Percentiles rank a stretch among this genome's conserved stretches.
Conservation (phyloP, 2,888 invertebrate genomes). For the Microctonus aethiopoides region DNA sequence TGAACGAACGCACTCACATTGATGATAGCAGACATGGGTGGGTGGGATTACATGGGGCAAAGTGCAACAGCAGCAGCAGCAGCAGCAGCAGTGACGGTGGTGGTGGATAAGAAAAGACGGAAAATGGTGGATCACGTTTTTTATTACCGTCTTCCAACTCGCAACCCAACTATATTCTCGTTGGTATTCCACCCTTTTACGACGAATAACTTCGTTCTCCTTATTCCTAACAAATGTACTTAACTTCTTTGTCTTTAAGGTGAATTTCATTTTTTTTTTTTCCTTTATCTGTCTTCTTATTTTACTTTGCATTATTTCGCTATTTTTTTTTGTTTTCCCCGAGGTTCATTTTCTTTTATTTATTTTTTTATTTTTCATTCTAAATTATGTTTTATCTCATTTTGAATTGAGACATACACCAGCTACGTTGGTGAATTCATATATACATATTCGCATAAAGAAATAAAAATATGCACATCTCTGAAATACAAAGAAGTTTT, state of each 20-base stretch:
- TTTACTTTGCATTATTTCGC: not conserved
- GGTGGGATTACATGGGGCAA: slow-evolving; percentile 11
- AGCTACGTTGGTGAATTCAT: not conserved
- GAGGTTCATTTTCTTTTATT: not conserved
- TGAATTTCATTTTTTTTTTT: not conserved
- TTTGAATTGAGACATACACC: not conserved
- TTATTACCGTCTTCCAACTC: not conserved
- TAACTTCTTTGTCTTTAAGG: not conserved
- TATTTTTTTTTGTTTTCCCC: not conserved
- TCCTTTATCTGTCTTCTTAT: not conserved
- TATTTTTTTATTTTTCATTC: not conserved
- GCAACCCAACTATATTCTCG: not conserved
- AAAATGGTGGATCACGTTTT: slow-evolving; percentile 3
- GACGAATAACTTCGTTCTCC: not conserved
- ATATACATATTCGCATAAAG: not conserved
- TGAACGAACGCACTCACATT: slow-evolving; percentile 33
- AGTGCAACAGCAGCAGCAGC: not conserved
- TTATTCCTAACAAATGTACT: not conserved
- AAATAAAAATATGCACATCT: not conserved
- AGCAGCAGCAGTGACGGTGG: not conserved
- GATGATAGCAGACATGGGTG: slow-evolving; percentile 30
- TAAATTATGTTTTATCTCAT: not conserved
- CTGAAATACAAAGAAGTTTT: not conserved
- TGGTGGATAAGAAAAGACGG: not conserved
- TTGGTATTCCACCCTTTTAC: not conserved